Conservation (phyloP, 2,888 invertebrate species). For the Diachrysia chrysitis region DNA sequence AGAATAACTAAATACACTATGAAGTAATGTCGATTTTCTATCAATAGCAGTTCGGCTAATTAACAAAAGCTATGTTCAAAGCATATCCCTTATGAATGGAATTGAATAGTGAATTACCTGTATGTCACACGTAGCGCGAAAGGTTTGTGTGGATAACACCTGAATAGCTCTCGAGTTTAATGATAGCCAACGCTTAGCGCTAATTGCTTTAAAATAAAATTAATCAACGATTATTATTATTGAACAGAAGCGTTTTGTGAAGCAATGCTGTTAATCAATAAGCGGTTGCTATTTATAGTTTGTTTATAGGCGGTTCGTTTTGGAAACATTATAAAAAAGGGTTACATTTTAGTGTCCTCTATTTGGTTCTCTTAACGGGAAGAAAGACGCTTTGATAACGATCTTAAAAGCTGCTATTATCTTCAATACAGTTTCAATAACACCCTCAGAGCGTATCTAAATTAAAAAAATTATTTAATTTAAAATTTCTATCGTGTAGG, state of each 20-base stretch:
- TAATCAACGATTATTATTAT: neutral
- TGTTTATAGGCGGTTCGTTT: no score
- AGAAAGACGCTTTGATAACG: no score
- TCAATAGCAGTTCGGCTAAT: conserved; percentile 29
- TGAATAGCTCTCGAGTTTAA: conserved; percentile 16
- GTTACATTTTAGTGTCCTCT: no score
- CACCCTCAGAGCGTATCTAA: no score
- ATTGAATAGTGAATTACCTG: conserved; percentile 29
- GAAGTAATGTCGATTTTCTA: conserved; percentile 8
- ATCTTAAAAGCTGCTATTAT: no score
- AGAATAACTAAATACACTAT: neutral
- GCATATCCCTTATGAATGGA: conserved; percentile 20
- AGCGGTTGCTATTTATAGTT: neutral
- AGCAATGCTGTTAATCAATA: neutral
- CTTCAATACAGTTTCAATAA: no score
- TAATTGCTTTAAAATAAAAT: conserved; percentile 28
- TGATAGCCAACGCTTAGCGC: conserved; percentile 29
- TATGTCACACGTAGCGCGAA: neutral
- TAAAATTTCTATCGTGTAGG: no score
- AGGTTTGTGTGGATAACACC: conserved; percentile 4
- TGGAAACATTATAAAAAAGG: no score
- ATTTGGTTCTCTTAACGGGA: no score
- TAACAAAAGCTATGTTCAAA: conserved; percentile 20
- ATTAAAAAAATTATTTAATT: no score
- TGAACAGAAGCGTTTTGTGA: neutral